These are phyloP conservation scores for Chaenogobius annularis DNA, from an alignment of 2,113 vertebrate species.

Conservation along the genomic window DNA sequence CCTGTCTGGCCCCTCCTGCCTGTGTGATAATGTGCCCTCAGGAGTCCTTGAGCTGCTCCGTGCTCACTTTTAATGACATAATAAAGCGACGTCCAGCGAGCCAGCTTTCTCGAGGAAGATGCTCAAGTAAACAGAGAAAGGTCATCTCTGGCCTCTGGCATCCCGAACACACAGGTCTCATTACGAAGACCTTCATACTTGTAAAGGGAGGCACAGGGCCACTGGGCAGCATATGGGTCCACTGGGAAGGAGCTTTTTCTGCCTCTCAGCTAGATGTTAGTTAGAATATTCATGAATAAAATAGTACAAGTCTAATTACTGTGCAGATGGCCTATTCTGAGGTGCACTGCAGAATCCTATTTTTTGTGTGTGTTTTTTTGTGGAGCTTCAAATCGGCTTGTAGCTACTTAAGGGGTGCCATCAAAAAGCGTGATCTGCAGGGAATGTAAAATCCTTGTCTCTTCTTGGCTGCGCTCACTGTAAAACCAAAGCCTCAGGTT, in stretches of 20 bases:
- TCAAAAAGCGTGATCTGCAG: conserved; percentile 40
- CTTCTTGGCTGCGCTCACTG: conserved; percentile 48
- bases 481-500: conserved; percentile 45
- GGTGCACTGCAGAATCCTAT: conserved; percentile 3
- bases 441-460: conserved; percentile 52
- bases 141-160: conserved; percentile 53
- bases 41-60: conserved; percentile 20
- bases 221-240: conserved; percentile 16
- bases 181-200: conserved; percentile 34
- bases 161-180: conserved; percentile 35
- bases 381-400: conserved; percentile 26
- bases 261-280: conserved; percentile 8
- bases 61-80: conserved; percentile 40
- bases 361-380: neutral
- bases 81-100: conserved; percentile 36
- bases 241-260: conserved; percentile 4
- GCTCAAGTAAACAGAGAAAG: conserved; percentile 52
- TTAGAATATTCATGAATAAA: conserved; percentile 19
- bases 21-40: conserved; percentile 20
- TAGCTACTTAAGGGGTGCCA: conserved; percentile 26
- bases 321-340: neutral
- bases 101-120: conserved; percentile 36
- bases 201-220: conserved; percentile 29
- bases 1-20: neutral
- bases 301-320: neutral